A percentile compares a stretch with the other conserved stretches of the same genome.
phyloP scores from a whole-genome alignment of 2,113 vertebrate genomes.

The Pangasianodon hypophthalmus region DNA sequence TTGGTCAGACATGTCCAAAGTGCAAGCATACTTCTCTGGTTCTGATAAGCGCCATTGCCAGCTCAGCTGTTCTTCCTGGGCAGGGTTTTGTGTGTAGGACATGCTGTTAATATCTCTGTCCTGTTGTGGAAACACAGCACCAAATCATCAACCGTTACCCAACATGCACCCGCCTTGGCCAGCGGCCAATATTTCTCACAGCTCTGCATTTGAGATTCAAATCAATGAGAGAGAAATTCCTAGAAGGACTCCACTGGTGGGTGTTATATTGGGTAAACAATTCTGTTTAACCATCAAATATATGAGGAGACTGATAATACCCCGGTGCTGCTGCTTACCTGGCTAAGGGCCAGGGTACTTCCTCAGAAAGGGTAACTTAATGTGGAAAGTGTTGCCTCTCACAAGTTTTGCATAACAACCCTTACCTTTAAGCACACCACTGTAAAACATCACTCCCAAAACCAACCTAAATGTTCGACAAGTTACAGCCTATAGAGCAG shows the following conservation, averaged over 20 bases:
- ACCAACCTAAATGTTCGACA: not conserved
- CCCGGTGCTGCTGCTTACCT: not conserved
- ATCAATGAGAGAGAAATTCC: not conserved
- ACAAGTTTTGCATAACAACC: not conserved
- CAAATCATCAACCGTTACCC: conserved; percentile 34
- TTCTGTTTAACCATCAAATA: conserved; percentile 32
- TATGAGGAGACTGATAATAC: not conserved
- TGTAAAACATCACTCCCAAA: not conserved
- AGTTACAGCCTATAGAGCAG: not conserved
- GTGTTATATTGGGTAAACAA: conserved; percentile 23
- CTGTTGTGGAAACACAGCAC: conserved; percentile 47
- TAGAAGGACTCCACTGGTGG: conserved; percentile 9
- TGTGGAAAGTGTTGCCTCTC: not conserved
- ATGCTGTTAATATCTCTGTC: conserved; percentile 36
- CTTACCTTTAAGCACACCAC: not conserved
- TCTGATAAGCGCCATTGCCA: conserved; percentile 63
- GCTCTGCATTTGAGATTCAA: not conserved
- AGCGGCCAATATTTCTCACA: conserved; percentile 19
- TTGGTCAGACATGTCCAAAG: conserved; percentile 25
- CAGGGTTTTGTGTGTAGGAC: not conserved
- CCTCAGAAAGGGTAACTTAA: not conserved
- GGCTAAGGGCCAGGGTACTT: not conserved
- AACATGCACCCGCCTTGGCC: conserved; percentile 33
- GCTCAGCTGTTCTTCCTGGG: conserved; percentile 65
- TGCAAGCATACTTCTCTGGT: not conserved